phyloP scores from a whole-genome alignment of 2,888 invertebrate genomes.

The Tachystola acroxantha region DNA sequence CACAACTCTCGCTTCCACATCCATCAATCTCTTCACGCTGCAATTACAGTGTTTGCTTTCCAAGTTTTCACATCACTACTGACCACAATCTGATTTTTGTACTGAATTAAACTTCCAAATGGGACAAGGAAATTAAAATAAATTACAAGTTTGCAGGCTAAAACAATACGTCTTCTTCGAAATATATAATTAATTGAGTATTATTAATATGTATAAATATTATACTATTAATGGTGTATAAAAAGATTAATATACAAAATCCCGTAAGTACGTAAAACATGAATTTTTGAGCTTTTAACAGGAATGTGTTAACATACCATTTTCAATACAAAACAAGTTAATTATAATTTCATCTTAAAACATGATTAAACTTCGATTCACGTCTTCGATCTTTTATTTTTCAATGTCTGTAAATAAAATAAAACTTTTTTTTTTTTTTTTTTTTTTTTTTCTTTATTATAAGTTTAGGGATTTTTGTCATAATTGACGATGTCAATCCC shows the following conservation, averaged over 20 bases:
- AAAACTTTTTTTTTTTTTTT: too few species aligned
- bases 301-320: conserved; percentile 28
- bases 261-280: conserved; percentile 40
- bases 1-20: too few species aligned
- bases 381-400: conserved; percentile 7
- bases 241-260: conserved; percentile 18
- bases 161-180: neutral
- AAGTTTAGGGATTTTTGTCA: too few species aligned
- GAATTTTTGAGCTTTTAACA: conserved; percentile 25
- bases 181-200: conserved; percentile 3
- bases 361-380: conserved; percentile 12
- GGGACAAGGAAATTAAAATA: neutral
- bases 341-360: neutral
- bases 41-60: too few species aligned
- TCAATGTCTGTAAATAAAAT: conserved; percentile 15
- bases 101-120: neutral
- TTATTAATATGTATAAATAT: neutral
- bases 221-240: neutral
- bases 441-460: too few species aligned
- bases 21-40: too few species aligned
- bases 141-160: neutral
- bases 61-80: conserved; percentile 4
- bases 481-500: too few species aligned
- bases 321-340: neutral
- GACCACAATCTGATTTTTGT: conserved; percentile 3